A percentile compares a stretch with the other conserved stretches of the same genome.
Evolutionary conservation across 2,888 invertebrate genomes (phyloP).

Genomic region (Sturmia bella): DNA sequence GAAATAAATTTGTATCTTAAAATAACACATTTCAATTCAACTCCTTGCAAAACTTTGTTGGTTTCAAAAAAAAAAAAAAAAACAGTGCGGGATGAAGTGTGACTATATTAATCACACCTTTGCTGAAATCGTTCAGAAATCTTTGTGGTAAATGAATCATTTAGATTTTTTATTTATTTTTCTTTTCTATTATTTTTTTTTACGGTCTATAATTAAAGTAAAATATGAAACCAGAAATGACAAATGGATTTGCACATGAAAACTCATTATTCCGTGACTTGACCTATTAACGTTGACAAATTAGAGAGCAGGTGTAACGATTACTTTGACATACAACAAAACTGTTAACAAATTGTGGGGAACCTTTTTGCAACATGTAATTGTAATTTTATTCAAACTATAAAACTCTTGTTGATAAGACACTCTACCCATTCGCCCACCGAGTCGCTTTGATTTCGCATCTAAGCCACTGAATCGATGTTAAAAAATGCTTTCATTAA

Average conservation of each 20-base stretch:
- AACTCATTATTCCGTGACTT: slow-evolving; percentile 59
- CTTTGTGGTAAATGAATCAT: slow-evolving; percentile 54
- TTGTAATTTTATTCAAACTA: too few relatives aligned
- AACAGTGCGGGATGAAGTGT: too few relatives aligned
- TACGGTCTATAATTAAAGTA: slow-evolving; percentile 44
- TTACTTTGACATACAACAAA: slow-evolving; percentile 2
- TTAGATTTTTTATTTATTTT: slow-evolving; percentile 13
- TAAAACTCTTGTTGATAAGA: too few relatives aligned
- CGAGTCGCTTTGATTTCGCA: too few relatives aligned
- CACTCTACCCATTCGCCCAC: too few relatives aligned
- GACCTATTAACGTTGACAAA: slow-evolving; percentile 56
- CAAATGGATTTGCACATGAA: slow-evolving; percentile 36
- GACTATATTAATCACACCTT: background rate
- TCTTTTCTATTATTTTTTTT: too few relatives aligned
- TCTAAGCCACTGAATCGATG: too few relatives aligned
- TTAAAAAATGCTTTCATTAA: too few relatives aligned
- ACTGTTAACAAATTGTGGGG: background rate
- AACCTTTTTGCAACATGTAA: slow-evolving; percentile 4
- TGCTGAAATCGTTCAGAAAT: background rate
- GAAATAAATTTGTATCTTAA: too few relatives aligned
- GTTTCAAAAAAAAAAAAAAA: too few relatives aligned
- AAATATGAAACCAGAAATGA: slow-evolving; percentile 30
- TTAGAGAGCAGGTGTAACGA: slow-evolving; percentile 17
- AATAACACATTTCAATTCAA: too few relatives aligned
- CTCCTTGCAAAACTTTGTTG: too few relatives aligned